Percentiles rank a stretch among this genome's conserved stretches.
Conservation (phyloP, 2,888 invertebrate genomes). For the Apamea anceps region DNA sequence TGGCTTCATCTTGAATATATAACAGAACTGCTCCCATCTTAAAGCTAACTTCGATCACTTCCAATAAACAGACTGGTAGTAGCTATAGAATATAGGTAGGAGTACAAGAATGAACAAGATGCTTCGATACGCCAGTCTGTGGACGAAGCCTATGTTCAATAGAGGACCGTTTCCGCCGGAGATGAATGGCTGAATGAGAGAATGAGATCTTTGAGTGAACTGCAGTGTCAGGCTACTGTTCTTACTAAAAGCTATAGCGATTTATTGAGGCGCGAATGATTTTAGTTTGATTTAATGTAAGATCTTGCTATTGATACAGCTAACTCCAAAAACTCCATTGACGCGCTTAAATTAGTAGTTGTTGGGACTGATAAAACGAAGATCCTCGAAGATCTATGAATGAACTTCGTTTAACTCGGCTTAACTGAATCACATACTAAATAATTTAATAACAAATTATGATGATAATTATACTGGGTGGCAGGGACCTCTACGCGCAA, state of each 20-base stretch:
- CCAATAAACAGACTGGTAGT: background rate
- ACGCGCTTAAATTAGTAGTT: background rate
- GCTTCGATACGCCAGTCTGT: constrained; percentile 53
- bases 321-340: background rate
- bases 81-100: background rate
- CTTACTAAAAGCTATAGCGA: constrained; percentile 4
- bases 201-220: constrained; percentile 57
- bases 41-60: background rate
- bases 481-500: no score
- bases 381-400: background rate
- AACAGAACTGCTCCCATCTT: background rate
- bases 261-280: constrained; percentile 21
- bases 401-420: background rate
- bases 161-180: constrained; percentile 56
- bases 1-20: background rate
- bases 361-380: background rate
- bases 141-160: constrained; percentile 45
- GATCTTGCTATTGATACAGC: constrained; percentile 1
- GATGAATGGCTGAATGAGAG: constrained; percentile 61
- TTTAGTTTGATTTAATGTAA: constrained; percentile 29
- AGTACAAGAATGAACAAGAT: constrained; percentile 41
- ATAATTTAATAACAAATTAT: background rate
- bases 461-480: background rate
- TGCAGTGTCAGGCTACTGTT: constrained; percentile 26
- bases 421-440: background rate